These are phyloP conservation scores for Listronotus bonariensis DNA, from an alignment of 1,140 invertebrate species.

Conservation along the genomic window DNA sequence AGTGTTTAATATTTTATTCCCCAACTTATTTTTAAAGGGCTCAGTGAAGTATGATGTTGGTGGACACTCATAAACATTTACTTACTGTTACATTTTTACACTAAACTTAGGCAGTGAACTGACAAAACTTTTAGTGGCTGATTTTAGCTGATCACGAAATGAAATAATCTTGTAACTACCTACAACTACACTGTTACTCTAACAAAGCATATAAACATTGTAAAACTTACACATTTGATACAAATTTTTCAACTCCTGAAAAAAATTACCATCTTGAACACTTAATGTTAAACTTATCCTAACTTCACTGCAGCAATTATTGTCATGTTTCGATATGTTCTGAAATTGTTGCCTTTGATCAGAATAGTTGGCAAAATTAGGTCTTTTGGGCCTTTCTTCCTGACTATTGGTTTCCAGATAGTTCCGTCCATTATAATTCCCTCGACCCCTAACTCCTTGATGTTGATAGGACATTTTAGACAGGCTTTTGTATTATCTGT, in stretches of 20 bases:
- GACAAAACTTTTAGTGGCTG: too few relatives aligned
- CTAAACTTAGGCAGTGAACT: too few relatives aligned
- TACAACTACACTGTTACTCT: not conserved
- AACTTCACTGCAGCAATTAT: slow-evolving; percentile 43
- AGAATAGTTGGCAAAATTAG: slow-evolving; percentile 1
- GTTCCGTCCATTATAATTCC: not conserved
- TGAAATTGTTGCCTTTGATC: slow-evolving; percentile 3
- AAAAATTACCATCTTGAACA: slow-evolving; percentile 31
- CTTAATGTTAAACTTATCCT: slow-evolving; percentile 41
- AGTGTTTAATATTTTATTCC: too few relatives aligned
- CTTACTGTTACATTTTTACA: too few relatives aligned
- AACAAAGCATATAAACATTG: slow-evolving; percentile 1
- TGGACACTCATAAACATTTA: too few relatives aligned
- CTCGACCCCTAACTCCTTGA: slow-evolving; percentile 13
- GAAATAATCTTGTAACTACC: too few relatives aligned
- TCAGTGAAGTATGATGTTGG: too few relatives aligned
- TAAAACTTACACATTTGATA: slow-evolving; percentile 45
- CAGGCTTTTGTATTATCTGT: not conserved
- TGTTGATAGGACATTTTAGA: slow-evolving; percentile 17
- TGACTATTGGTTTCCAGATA: slow-evolving; percentile 1
- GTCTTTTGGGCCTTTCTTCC: not conserved
- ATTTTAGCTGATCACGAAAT: too few relatives aligned
- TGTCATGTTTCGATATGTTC: slow-evolving; percentile 47
- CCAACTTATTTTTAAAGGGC: too few relatives aligned
- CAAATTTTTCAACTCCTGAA: slow-evolving; percentile 41